phyloP scores from a whole-genome alignment of 2,797 vertebrate species.

The Periparus ater region DNA sequence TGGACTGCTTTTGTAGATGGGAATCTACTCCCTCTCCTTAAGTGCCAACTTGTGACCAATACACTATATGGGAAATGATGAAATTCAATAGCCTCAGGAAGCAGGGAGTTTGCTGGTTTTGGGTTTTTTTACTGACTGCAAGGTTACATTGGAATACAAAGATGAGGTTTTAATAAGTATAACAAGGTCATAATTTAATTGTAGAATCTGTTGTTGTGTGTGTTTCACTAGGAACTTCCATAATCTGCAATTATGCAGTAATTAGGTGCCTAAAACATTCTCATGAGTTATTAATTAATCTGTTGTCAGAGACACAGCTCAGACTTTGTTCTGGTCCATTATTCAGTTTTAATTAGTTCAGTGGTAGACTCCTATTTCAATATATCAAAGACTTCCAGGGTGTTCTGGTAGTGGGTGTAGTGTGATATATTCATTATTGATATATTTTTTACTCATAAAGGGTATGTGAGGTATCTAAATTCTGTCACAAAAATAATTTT shows the following conservation, averaged over 20 bases:
- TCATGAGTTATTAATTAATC: not conserved
- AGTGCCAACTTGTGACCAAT: not conserved
- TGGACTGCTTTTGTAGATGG: not conserved
- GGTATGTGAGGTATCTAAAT: not conserved
- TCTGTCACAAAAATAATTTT: not conserved
- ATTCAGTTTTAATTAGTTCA: constrained; percentile 7
- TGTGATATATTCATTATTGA: not conserved
- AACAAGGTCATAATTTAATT: not conserved
- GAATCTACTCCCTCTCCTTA: not conserved
- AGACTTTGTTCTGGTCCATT: not conserved
- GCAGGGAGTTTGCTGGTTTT: not conserved
- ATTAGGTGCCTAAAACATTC: not conserved
- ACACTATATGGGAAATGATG: not conserved
- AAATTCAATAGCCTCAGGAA: not conserved
- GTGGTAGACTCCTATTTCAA: not conserved
- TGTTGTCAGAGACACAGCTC: not conserved
- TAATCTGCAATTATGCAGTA: not conserved
- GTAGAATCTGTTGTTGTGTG: not conserved
- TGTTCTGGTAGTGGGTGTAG: not conserved
- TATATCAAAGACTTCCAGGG: not conserved
- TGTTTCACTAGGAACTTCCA: not conserved
- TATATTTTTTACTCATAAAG: not conserved
- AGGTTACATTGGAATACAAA: not conserved
- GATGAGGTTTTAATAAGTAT: not conserved
- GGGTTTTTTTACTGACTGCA: not conserved